Conservation (phyloP, 2,113 vertebrate genomes). For the Suricata suricatta region DNA sequence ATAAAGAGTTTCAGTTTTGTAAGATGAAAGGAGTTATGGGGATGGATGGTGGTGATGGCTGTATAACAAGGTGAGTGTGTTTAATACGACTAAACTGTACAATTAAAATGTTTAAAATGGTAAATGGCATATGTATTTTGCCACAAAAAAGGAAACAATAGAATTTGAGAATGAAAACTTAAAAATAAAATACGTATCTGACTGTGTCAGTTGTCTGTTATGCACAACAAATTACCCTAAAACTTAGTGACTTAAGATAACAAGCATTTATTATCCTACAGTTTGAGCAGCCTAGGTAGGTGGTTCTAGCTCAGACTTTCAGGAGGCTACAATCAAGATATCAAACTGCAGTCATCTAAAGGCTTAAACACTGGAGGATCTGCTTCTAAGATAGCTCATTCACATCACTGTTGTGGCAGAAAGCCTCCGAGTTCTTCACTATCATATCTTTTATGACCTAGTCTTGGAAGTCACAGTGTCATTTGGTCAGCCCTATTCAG, state of each 20-base stretch:
- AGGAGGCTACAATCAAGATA: not conserved
- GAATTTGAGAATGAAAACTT: not conserved
- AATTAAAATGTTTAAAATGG: not conserved
- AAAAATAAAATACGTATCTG: not conserved
- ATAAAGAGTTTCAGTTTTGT: not conserved
- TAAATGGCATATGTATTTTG: not conserved
- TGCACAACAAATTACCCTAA: not conserved
- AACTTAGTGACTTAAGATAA: not conserved
- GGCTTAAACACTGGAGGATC: not conserved
- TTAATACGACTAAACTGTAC: not conserved
- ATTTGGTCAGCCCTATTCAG: not conserved
- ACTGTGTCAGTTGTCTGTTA: not conserved
- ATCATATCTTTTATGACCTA: not conserved
- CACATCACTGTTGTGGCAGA: not conserved
- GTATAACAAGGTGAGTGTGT: not conserved
- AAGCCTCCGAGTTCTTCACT: not conserved
- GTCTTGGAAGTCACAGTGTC: not conserved
- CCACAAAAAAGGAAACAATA: not conserved
- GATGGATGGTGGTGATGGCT: not conserved
- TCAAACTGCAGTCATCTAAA: not conserved
- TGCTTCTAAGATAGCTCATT: not conserved
- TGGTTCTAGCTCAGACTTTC: not conserved
- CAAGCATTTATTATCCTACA: not conserved
- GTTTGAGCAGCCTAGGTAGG: not conserved
- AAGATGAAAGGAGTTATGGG: not conserved